These are phyloP conservation scores for Nysson spinosus DNA, from an alignment of 2,888 invertebrate genomes.

Conservation along the genomic window DNA sequence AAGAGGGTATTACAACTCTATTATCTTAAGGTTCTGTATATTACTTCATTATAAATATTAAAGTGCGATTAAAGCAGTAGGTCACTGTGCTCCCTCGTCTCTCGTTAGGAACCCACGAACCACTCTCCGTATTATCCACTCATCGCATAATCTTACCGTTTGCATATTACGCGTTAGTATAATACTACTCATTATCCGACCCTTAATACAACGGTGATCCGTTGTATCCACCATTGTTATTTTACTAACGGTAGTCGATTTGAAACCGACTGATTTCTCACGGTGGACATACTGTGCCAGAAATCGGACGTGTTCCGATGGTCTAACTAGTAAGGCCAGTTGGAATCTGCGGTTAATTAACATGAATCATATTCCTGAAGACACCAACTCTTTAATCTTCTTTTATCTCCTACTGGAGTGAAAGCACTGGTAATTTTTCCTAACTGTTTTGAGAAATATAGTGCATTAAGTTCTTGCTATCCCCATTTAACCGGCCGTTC, in stretches of 20 bases:
- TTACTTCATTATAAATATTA: slow-evolving; percentile 24
- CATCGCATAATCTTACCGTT: slow-evolving; percentile 23
- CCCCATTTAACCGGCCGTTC: no score
- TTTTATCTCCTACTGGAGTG: no score
- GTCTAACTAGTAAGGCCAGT: slow-evolving; percentile 18
- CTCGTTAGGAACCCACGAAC: slow-evolving; percentile 20
- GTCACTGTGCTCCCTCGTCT: slow-evolving; percentile 18
- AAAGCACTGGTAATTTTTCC: no score
- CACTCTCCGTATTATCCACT: slow-evolving; percentile 14
- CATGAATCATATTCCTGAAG: slow-evolving; percentile 8
- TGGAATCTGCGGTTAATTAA: slow-evolving; percentile 28
- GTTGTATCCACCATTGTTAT: slow-evolving; percentile 29
- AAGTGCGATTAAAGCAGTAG: slow-evolving; percentile 21
- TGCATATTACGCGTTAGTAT: slow-evolving; percentile 19
- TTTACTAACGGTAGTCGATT: slow-evolving; percentile 43
- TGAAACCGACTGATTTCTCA: slow-evolving; percentile 36
- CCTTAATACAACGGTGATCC: slow-evolving; percentile 24
- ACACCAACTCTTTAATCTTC: no score
- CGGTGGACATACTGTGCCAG: slow-evolving; percentile 37
- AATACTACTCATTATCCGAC: slow-evolving; percentile 34
- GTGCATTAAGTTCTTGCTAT: no score
- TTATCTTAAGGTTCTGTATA: not conserved
- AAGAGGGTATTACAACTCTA: slow-evolving; percentile 4
- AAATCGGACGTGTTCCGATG: slow-evolving; percentile 5
- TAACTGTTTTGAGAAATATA: no score